phyloP scores from a whole-genome alignment of 2,113 vertebrate genomes.

The Tychaedon coryphoeus region DNA sequence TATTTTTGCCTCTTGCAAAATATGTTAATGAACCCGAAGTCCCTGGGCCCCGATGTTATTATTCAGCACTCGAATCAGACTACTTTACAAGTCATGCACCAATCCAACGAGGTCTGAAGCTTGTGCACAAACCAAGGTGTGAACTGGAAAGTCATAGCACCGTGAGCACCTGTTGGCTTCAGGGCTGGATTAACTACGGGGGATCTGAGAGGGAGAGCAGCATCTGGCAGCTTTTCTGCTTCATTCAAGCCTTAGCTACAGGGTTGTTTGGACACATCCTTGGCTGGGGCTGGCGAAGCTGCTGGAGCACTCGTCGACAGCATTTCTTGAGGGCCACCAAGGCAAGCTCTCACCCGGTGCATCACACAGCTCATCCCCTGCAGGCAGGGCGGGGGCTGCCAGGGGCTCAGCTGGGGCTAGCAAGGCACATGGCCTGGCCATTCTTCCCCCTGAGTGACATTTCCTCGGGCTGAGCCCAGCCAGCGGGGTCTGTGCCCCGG shows the following conservation, averaged over 20 bases:
- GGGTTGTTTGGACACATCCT: background rate
- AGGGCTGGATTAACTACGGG: background rate
- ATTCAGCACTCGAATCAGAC: background rate
- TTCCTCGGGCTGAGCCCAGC: background rate
- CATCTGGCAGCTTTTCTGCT: background rate
- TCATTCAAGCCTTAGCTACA: background rate
- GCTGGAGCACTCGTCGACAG: background rate
- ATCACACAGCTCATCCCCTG: background rate
- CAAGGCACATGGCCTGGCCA: background rate
- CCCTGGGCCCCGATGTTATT: background rate
- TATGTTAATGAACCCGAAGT: background rate
- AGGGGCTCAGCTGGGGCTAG: conserved; percentile 68
- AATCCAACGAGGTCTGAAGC: background rate
- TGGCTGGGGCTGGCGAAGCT: background rate
- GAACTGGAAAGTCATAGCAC: background rate
- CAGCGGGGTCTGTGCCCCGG: background rate
- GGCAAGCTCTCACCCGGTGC: background rate
- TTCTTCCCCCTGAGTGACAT: conserved; percentile 33
- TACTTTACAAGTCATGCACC: background rate
- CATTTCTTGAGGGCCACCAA: background rate
- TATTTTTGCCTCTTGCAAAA: conserved; percentile 18
- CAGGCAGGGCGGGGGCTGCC: conserved; percentile 11
- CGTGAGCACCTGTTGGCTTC: background rate
- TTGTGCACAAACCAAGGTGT: background rate
- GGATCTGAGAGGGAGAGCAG: background rate